Percentiles rank a stretch among this genome's conserved stretches.
These are phyloP conservation scores for Antitype chi DNA, from an alignment of 2,888 invertebrate species.

Conservation along the genomic window DNA sequence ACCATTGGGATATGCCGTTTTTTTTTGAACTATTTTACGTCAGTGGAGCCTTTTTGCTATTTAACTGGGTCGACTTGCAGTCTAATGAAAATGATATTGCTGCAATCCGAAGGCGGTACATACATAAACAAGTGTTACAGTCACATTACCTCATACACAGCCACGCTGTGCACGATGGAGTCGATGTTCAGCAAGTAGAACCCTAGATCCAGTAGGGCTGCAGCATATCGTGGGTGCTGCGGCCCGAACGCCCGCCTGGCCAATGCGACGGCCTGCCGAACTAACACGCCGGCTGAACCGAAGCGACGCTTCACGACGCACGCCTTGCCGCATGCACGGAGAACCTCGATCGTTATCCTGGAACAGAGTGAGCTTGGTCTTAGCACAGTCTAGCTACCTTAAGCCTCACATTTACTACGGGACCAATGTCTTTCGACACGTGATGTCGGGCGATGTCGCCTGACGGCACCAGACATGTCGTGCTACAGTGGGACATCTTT, in stretches of 20 bases:
- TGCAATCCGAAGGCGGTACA: not conserved
- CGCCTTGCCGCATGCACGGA: slow-evolving; percentile 96
- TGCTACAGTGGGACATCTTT: too few species aligned
- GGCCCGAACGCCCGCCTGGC: slow-evolving; percentile 92
- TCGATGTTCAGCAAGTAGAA: slow-evolving; percentile 97
- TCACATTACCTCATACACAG: slow-evolving; percentile 92
- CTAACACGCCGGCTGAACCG: slow-evolving; percentile 94
- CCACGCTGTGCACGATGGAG: slow-evolving; percentile 95
- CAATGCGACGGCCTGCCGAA: slow-evolving; percentile 94
- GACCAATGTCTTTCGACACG: too few species aligned
- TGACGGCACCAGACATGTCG: too few species aligned
- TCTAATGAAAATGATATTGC: not conserved
- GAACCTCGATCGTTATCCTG: slow-evolving; percentile 94
- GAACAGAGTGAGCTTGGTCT: not conserved
- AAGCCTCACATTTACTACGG: too few species aligned
- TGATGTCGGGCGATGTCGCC: too few species aligned
- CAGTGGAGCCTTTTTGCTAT: not conserved
- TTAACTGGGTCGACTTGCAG: not conserved
- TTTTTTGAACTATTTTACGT: not conserved
- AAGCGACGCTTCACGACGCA: slow-evolving; percentile 97
- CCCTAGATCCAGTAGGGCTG: slow-evolving; percentile 96
- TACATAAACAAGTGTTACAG: not conserved
- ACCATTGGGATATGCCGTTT: too few species aligned
- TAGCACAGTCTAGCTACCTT: not conserved
- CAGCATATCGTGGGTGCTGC: slow-evolving; percentile 95